phyloP scores from a whole-genome alignment of 2,797 vertebrate genomes.

The Alectoris magna region DNA sequence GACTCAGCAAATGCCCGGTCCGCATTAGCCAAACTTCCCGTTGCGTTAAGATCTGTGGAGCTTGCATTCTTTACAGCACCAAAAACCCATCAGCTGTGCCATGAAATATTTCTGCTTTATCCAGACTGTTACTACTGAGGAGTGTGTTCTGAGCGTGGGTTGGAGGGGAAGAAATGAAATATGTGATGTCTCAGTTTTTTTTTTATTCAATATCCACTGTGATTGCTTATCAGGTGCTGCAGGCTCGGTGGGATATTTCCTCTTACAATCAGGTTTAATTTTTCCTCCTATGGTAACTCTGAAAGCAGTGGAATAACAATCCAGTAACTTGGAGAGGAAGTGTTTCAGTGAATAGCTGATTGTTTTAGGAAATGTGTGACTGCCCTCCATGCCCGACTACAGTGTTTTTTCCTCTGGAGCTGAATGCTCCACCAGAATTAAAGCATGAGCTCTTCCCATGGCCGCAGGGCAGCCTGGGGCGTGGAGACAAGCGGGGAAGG shows the following conservation, averaged over 20 bases:
- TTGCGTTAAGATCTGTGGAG: neutral
- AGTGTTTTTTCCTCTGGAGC: neutral
- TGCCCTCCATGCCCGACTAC: neutral
- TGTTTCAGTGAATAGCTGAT: constrained; percentile 31
- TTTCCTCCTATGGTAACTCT: constrained; percentile 6
- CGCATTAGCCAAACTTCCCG: neutral
- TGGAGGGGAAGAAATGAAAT: neutral
- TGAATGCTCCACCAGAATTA: neutral
- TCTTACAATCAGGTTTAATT: constrained; percentile 15
- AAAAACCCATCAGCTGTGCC: neutral
- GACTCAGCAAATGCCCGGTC: neutral
- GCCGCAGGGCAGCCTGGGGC: neutral
- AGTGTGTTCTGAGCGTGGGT: neutral
- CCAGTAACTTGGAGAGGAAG: constrained; percentile 27
- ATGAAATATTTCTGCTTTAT: neutral
- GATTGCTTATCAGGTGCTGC: constrained; percentile 36
- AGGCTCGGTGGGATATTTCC: constrained; percentile 50
- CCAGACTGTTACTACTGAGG: neutral
- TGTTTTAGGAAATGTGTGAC: constrained; percentile 28
- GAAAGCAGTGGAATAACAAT: constrained; percentile 58
- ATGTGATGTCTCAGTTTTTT: neutral
- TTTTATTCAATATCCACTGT: neutral
- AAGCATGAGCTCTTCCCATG: neutral
- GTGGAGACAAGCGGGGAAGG: neutral
- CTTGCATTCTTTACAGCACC: neutral